Evolutionary conservation across 1,140 invertebrate species (phyloP), one percentile per base, ranked within the genome.

Genomic region (Lethocerus indicus): DNA sequence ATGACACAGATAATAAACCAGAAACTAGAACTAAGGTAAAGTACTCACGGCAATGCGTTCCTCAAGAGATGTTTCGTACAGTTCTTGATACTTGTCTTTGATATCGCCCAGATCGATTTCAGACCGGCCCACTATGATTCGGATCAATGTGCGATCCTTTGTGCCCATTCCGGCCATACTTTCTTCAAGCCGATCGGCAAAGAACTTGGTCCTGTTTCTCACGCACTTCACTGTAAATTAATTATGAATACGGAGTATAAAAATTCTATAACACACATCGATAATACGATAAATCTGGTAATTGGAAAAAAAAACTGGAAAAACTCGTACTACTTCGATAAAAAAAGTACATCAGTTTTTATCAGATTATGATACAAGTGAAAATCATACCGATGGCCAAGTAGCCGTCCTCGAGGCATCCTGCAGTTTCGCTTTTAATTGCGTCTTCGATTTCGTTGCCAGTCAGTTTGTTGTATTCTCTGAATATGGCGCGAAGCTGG

Each of bases 31-130:
- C n/a, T n/a, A n/a, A n/a, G n/a, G n/a, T n/a, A 27, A 36, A 45
- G 35, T 44, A 57, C 57, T 61, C 49, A 61, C 57, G 40, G 50
- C 47, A 46, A 94, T 85, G 62, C 79, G 81, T 57, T 75, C 79
- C 53, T 78, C 79, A 48, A 95, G 67, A 2, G 78, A 73, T 60
- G 86, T 86, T 24, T 77, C 82, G 60, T 87, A 92, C 57, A 80
- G 74, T 39, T 66, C 68, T 60, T 84, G 71, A 66, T 85, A 92
- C 44, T 77, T 74, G 20, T 81, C 74, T 59, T 89, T 89, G 53
- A 94, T 88, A 54, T 87, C 79, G 0, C 72, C 79, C 61, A 93
- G 67, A 68, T 94, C 89, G 25, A 90, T 78, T 74, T 94, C 90
- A 54, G 79, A 85, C 50, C 90, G 74, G 1, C 83, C 78, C 2